A percentile compares a stretch with the other conserved stretches of the same genome.
Evolutionary conservation across 2,797 vertebrate genomes (phyloP).

Genomic region (Malacoraja senta): DNA sequence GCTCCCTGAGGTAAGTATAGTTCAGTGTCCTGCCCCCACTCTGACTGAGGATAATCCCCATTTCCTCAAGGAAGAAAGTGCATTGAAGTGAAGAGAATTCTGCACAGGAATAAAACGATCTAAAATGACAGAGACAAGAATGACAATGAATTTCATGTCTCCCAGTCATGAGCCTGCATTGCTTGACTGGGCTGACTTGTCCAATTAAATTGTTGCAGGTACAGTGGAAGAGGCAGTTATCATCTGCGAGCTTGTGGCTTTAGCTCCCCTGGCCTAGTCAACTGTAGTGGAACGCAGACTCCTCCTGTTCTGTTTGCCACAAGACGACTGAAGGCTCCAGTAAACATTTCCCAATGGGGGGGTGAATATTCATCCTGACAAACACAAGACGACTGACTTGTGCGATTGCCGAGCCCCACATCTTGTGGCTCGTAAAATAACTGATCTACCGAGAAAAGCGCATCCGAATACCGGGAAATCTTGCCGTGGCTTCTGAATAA

Average conservation of each 20-base stretch:
- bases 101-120: constrained; percentile 86
- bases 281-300: constrained; percentile 44
- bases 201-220: constrained; percentile 99
- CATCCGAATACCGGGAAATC: constrained; percentile 39
- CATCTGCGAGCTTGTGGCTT: constrained; percentile 65
- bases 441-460: constrained; percentile 37
- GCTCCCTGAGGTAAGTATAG: constrained; percentile 75
- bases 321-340: constrained; percentile 21
- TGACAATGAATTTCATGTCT: constrained; percentile 99
- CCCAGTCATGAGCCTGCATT: constrained; percentile 83
- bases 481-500: constrained; percentile 41
- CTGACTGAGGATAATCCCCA: constrained; percentile 71
- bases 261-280: constrained; percentile 54
- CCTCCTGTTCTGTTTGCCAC: constrained; percentile 45
- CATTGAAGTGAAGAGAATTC: constrained; percentile 94
- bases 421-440: background rate
- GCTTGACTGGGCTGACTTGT: constrained; percentile 93
- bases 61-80: constrained; percentile 88
- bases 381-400: constrained; percentile 34
- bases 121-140: constrained; percentile 98
- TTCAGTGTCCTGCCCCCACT: constrained; percentile 66
- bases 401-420: constrained; percentile 37
- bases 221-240: constrained; percentile 70
- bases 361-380: constrained; percentile 30
- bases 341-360: constrained; percentile 6